phyloP scores from a whole-genome alignment of 2,888 invertebrate genomes.

The Arenicola marina region DNA sequence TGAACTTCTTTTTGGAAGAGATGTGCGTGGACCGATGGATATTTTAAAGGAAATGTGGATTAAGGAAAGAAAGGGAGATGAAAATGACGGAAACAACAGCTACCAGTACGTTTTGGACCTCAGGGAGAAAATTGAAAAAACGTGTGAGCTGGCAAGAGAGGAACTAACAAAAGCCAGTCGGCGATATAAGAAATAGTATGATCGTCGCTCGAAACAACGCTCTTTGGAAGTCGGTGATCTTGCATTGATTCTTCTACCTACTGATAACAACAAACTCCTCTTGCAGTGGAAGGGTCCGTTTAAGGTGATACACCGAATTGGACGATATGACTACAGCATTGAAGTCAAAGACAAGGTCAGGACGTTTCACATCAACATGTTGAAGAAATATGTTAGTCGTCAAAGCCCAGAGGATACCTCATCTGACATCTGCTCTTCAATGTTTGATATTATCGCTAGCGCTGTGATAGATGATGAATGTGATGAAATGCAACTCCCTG shows the following conservation, averaged over 20 bases:
- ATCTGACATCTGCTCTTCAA: background rate
- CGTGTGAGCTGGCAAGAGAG: slow-evolving; percentile 25
- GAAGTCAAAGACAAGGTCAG: background rate
- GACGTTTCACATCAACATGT: slow-evolving; percentile 10
- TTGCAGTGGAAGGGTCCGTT: slow-evolving; percentile 17
- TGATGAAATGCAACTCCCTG: too few relatives aligned
- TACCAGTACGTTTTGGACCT: slow-evolving; percentile 3
- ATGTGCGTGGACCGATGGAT: slow-evolving; percentile 5
- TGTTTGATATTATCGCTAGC: background rate
- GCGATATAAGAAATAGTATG: slow-evolving; percentile 21
- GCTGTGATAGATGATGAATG: background rate
- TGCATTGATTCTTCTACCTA: slow-evolving; percentile 33
- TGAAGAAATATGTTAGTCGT: slow-evolving; percentile 1
- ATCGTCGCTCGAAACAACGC: slow-evolving; percentile 16
- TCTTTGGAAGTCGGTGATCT: slow-evolving; percentile 23
- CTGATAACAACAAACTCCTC: slow-evolving; percentile 32
- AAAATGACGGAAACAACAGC: background rate
- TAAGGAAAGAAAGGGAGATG: background rate
- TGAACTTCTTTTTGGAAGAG: slow-evolving; percentile 11
- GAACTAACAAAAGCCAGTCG: background rate
- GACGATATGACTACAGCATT: background rate
- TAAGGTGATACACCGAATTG: background rate
- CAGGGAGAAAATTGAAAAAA: slow-evolving; percentile 5
- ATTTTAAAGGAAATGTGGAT: slow-evolving; percentile 6
- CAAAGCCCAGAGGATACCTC: background rate